Evolutionary conservation across 2,888 invertebrate genomes (phyloP), one percentile per base, ranked within the genome.

Genomic region (Ophion ellenae): DNA sequence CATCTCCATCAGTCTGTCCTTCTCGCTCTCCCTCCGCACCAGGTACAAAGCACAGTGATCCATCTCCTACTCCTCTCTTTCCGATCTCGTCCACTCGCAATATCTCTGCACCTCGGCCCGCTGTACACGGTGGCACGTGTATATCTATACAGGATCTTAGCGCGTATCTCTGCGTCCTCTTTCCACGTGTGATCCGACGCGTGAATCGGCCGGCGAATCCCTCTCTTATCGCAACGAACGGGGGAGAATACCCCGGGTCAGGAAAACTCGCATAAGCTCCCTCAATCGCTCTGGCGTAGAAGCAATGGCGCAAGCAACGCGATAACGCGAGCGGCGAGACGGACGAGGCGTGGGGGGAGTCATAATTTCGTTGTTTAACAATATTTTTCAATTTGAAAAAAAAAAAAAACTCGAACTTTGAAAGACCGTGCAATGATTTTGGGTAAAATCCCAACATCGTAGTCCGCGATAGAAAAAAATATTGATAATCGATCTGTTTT

Each of bases 1-100:
- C 36, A 40, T 70, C 69, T 70, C 64, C 24, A 61, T 79, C 70
- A 47, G 24, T 32, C 61, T 53, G 32, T 77, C 57, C 57, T 59
- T 81, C 24, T 59, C 64, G 57, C 24, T 53, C 67, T 45, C 59
- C 20, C 63, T 17, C 1, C 28, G 28, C 28, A 28, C 28, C 59
- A 78, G 40, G 36, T 32, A 57, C 74, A 36, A 28, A 73, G 53
- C 61, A 76, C 69, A 40, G 59, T 57, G 70, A 85, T 80, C 61
- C 74, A 86, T 83, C 79, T 86, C 73, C 63, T 69, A 74, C 76
- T 81, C 80, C 45, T 57, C 66, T 63, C 73, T 73, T 57, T 61
- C 47, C 83, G 86, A 86, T 83, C 83, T 76, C 73, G 59, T 9
- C 74, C 81, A 64, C 69, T 79, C 76, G 71, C 63, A 70, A 77